A percentile compares a stretch with the other conserved stretches of the same genome.
Conservation (phyloP, 2,888 invertebrate species). For the Drosophila fulvimacula region DNA sequence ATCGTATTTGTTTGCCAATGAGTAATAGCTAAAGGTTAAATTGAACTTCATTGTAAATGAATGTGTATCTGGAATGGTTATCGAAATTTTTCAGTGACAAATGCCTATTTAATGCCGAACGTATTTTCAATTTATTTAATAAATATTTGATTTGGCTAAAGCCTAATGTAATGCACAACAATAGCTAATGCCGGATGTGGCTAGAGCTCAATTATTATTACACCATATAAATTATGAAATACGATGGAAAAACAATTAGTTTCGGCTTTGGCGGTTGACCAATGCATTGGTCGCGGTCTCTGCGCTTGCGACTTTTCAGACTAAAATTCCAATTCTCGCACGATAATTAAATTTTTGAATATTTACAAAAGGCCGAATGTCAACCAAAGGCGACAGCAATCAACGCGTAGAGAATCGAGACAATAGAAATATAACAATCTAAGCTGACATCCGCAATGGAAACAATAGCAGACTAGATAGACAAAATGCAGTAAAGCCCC, state of each 20-base stretch:
- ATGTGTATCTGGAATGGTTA: not conserved
- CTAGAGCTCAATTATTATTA: conserved; percentile 71
- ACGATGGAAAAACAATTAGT: conserved; percentile 66
- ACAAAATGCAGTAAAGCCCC: conserved; percentile 6
- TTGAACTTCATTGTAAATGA: not conserved
- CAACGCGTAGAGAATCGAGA: conserved; percentile 19
- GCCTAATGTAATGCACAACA: conserved; percentile 36
- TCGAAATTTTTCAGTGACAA: conserved; percentile 5
- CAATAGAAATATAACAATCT: conserved; percentile 47
- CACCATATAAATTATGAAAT: conserved; percentile 69
- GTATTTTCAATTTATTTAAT: conserved; percentile 49
- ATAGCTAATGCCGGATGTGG: conserved; percentile 69
- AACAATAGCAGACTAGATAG: conserved; percentile 58
- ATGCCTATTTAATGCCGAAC: conserved; percentile 16
- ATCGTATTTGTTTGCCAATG: conserved; percentile 32
- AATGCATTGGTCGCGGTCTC: conserved; percentile 31
- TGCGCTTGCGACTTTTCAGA: conserved; percentile 2
- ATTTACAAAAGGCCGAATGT: conserved; percentile 32
- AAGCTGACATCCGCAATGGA: conserved; percentile 73
- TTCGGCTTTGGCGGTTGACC: conserved; percentile 68
- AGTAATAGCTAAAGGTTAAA: conserved; percentile 30
- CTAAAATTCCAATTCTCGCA: conserved; percentile 2
- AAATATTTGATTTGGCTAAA: conserved; percentile 62
- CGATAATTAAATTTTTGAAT: conserved; percentile 40
- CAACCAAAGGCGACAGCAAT: conserved; percentile 12